phyloP scores from a whole-genome alignment of 2,797 vertebrate genomes.

The Discoglossus pictus region DNA sequence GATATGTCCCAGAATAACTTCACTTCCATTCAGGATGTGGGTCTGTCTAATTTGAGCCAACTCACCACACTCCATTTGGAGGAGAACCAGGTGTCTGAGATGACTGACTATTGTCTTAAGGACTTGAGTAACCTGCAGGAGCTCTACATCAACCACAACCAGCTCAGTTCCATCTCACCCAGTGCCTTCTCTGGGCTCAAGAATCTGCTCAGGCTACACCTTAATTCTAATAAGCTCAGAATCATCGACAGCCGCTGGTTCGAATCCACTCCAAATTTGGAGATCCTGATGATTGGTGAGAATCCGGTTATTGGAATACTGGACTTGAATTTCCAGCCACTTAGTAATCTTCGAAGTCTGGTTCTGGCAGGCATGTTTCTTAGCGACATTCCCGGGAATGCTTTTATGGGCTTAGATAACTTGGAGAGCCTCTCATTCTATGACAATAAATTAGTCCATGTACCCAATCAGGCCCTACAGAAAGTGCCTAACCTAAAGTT shows the following conservation, averaged over 20 bases:
- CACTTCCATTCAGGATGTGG: slow-evolving; percentile 86
- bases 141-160: slow-evolving; percentile 97
- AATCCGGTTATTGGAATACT: slow-evolving; percentile 91
- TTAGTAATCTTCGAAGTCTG: slow-evolving; percentile 87
- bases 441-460: slow-evolving; percentile 86
- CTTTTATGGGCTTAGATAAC: slow-evolving; percentile 91
- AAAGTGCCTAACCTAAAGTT: slow-evolving; percentile 95
- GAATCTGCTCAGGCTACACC: slow-evolving; percentile 89
- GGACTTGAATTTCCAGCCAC: slow-evolving; percentile 93
- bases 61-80: slow-evolving; percentile 94
- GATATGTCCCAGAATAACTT: slow-evolving; percentile 98
- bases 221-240: slow-evolving; percentile 92
- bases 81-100: slow-evolving; percentile 92
- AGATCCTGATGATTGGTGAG: slow-evolving; percentile 98
- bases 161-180: slow-evolving; percentile 87
- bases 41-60: slow-evolving; percentile 88
- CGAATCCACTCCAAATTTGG: slow-evolving; percentile 90
- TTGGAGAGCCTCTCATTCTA: slow-evolving; percentile 95
- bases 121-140: slow-evolving; percentile 92
- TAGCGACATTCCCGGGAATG: slow-evolving; percentile 89
- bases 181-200: slow-evolving; percentile 90
- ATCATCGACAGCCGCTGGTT: slow-evolving; percentile 93
- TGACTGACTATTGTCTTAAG: slow-evolving; percentile 90
- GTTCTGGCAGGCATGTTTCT: slow-evolving; percentile 96
- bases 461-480: slow-evolving; percentile 89